Base-by-base conservation (phyloP, 2,113 vertebrate genomes). In the Elephantulus edwardii region DNA sequence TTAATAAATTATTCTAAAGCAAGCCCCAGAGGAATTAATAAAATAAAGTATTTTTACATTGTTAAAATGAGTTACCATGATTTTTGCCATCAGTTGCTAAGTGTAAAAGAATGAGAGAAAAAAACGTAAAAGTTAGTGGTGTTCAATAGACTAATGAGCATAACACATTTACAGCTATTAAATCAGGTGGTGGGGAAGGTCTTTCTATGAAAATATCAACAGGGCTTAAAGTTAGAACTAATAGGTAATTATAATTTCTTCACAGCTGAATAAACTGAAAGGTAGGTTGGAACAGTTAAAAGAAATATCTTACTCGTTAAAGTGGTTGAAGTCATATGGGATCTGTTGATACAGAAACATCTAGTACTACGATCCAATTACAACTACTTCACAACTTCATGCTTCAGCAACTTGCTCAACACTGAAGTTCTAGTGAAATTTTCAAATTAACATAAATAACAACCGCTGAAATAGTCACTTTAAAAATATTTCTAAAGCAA, bases 231-330 rank as follows among this genome's bases (percentile, higher is more conserved):
- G 42, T 66, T 13, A 74, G 5, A 88, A 14, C 62, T 82, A 70
- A 74, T 52, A 75, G 64, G 24, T 54, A 84, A 89, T 81, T 93
- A 87, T 56, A 95, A 46, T 48, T 95, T 70, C 83, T 84, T 86
- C 66, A 80, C 46, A 92, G 72, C 16, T 90, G 70, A 16, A 6
- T 86, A 54, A 76, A 11, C 76, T 95, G 89, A 79, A 76, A 93
- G 56, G 70, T 56, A 35, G 68, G 30, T 35, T 88, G 50, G 62
- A 80, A 56, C 38, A 84, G 48, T 64, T 44, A 84, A 81, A 62
- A 28, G 75, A 94, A 87, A 64, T 90, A 83, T 88, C 83, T 46
- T 30, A 44, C 7, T 56, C 54, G 16, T 70, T 60, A 46, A 7
- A 80, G 26, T 54, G 68, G 52, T n/a, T 12, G 5, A 14, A 75